Base-by-base conservation (phyloP, 2,888 invertebrate genomes). In the Gonocerus acuteangulatus region DNA sequence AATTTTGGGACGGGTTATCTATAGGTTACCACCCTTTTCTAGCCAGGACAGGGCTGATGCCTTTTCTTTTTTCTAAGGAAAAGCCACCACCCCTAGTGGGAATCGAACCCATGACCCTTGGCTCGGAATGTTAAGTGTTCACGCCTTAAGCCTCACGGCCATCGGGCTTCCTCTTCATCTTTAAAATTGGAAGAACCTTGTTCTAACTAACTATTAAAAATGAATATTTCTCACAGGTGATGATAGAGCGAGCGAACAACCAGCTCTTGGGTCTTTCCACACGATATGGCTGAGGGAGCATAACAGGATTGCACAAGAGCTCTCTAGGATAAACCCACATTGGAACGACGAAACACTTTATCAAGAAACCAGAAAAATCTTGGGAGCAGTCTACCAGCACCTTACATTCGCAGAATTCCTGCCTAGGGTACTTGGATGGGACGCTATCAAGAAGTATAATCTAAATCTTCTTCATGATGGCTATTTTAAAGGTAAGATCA, bases 211-310 rank as follows among this genome's bases (percentile, higher is more conserved):
- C n/a, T n/a, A n/a, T n/a, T n/a, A n/a, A n/a, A n/a, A n/a, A n/a
- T n/a, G n/a, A n/a, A n/a, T n/a, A n/a, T n/a, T n/a, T 42, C 2
- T 44, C 18, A n/a, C 69, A 84, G 89, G 89, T 13, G 91, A 92
- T 70, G 76, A 82, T 7, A 80, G 91, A 1, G 86, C 83, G 0
- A 92, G 91, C 72, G 80, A 81, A 67, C 84, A 86, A 69, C 87
- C 90, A 0, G 85, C 85, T 72, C 71, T 88, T 45, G 81, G 86
- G 1, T 80, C 82, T 6, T 75, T 90, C 70, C 87, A 92, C 69
- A 84, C 87, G 0, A 68, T 91, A 7, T 89, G 87, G 80, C 76
- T 85, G 66, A 78, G 88, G 27, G 90, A 92, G 69, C 94, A 94
- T 72, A 94, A 94, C 74, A 79, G 85, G 16, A 75, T 93, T 27